A percentile compares a stretch with the other conserved stretches of the same genome.
Conservation (phyloP, 2,797 vertebrate genomes). For the Centropyge bicolor region DNA sequence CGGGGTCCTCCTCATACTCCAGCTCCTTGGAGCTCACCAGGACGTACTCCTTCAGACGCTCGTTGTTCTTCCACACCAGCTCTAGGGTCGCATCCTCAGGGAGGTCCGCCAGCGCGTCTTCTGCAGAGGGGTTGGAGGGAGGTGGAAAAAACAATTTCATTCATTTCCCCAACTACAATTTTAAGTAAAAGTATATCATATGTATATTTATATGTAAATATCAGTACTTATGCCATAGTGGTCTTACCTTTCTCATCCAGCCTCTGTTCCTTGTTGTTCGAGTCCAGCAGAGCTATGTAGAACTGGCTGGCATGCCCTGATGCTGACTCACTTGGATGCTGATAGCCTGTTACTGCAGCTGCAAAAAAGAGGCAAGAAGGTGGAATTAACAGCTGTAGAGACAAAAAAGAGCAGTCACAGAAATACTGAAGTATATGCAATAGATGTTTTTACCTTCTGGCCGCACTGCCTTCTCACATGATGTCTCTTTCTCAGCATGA, state of each 20-base stretch:
- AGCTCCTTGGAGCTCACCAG: constrained; percentile 97
- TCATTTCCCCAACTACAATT: background rate
- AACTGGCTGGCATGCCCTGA: constrained; percentile 90
- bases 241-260: constrained; percentile 95
- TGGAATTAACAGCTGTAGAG: background rate
- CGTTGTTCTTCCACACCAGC: constrained; percentile 98
- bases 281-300: constrained; percentile 91
- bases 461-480: constrained; percentile 91
- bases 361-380: background rate
- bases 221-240: background rate
- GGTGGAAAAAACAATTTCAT: background rate
- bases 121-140: constrained; percentile 70
- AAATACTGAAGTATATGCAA: background rate
- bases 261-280: constrained; percentile 90
- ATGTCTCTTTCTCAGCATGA: constrained; percentile 90
- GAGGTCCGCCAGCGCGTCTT: constrained; percentile 89
- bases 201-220: too few relatives aligned
- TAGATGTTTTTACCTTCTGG: constrained; percentile 90
- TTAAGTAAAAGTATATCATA: too few relatives aligned
- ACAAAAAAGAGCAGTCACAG: background rate
- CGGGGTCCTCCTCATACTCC: constrained; percentile 94
- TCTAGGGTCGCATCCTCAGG: constrained; percentile 91
- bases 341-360: constrained; percentile 96
- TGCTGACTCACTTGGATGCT: constrained; percentile 89
- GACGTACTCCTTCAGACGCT: constrained; percentile 95